Percentiles rank a stretch among this genome's conserved stretches.
Conservation (phyloP, 92 coral and sea anemone genomes). For the Umimayanthus kanabou region DNA sequence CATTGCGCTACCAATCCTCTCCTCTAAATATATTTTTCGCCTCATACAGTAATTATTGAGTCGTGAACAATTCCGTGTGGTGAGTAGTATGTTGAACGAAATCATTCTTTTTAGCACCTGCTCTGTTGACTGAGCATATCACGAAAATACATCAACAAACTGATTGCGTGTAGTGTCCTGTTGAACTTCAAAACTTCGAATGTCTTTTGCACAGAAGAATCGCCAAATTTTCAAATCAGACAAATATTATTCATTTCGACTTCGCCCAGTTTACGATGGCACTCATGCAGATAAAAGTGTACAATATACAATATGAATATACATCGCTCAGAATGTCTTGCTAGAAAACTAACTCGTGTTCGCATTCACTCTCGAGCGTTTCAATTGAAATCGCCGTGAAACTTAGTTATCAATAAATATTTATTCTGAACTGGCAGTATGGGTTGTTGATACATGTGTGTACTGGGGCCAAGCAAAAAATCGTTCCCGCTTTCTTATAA, state of each 20-base stretch:
- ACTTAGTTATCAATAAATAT: background rate
- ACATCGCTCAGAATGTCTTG: too few relatives aligned
- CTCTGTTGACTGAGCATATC: too few relatives aligned
- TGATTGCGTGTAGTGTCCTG: background rate
- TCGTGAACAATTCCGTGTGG: too few relatives aligned
- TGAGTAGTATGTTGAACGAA: too few relatives aligned
- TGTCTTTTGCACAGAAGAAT: background rate
- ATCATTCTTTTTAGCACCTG: too few relatives aligned
- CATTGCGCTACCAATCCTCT: too few relatives aligned
- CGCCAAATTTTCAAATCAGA: background rate
- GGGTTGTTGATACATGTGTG: background rate
- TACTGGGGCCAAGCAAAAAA: too few relatives aligned
- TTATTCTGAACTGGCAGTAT: background rate
- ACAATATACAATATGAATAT: background rate
- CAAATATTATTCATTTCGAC: background rate
- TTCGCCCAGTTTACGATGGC: background rate
- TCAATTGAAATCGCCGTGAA: background rate
- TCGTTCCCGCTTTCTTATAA: too few relatives aligned
- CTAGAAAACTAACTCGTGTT: background rate
- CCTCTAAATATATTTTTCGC: too few relatives aligned
- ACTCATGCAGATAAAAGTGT: background rate
- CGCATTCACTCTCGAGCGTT: background rate
- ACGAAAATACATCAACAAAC: too few relatives aligned
- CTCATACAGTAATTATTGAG: too few relatives aligned
- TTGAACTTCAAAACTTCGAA: background rate